Evolutionary conservation across 2,113 vertebrate species (phyloP).

Genomic region (Rhizomys pruinosus): DNA sequence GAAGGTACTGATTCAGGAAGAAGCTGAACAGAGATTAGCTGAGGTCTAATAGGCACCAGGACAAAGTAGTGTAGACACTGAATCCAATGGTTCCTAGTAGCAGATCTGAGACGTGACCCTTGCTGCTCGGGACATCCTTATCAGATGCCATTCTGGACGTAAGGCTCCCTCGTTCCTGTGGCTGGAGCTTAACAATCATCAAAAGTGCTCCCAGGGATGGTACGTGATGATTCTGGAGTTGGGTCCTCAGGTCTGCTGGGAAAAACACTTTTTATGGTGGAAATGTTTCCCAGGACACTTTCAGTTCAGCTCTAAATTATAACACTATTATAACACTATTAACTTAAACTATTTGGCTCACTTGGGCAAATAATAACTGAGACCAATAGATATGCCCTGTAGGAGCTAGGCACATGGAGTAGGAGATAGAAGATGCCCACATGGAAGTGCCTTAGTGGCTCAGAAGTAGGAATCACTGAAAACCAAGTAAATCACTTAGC

Average conservation of each 20-base stretch:
- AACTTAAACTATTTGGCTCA: neutral
- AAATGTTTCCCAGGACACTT: neutral
- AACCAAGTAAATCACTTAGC: neutral
- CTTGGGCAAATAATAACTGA: neutral
- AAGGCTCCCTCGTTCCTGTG: slow-evolving; percentile 12
- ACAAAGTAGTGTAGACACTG: neutral
- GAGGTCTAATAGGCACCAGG: neutral
- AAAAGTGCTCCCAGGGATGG: neutral
- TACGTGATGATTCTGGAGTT: neutral
- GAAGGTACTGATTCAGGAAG: neutral
- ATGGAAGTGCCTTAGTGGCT: neutral
- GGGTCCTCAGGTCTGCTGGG: neutral
- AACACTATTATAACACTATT: too few species aligned
- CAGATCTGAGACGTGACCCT: neutral
- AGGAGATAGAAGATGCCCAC: neutral
- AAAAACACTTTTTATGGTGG: slow-evolving; percentile 12
- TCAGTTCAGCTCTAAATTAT: too few species aligned
- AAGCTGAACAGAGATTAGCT: neutral
- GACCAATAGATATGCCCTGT: neutral
- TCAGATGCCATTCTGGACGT: neutral
- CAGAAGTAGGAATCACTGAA: neutral
- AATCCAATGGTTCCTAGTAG: neutral
- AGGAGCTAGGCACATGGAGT: neutral
- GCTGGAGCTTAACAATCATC: slow-evolving; percentile 25
- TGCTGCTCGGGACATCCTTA: slow-evolving; percentile 36